These are phyloP conservation scores for Lampropteryx suffumata DNA, from an alignment of 2,888 invertebrate species.

Conservation along the genomic window DNA sequence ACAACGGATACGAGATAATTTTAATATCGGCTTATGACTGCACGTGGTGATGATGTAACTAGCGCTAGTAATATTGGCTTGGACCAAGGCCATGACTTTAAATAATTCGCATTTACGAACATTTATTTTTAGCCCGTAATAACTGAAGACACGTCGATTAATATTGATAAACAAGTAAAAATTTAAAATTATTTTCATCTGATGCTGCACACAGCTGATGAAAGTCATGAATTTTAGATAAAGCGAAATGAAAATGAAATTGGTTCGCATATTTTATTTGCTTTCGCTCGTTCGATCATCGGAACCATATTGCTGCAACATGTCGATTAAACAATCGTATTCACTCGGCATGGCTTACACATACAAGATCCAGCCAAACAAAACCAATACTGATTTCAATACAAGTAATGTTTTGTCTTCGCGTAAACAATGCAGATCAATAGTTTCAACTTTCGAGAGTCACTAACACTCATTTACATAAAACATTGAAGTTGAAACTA, in stretches of 20 bases:
- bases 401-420: constrained; percentile 35
- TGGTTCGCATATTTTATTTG: constrained; percentile 19
- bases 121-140: constrained; percentile 10
- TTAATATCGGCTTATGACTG: constrained; percentile 16
- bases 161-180: constrained; percentile 5
- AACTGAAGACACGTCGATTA: constrained; percentile 12
- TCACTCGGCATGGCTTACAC: constrained; percentile 17
- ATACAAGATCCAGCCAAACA: constrained; percentile 27
- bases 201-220: not conserved
- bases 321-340: constrained; percentile 20
- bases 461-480: constrained; percentile 19
- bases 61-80: constrained; percentile 22
- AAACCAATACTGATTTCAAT: constrained; percentile 22
- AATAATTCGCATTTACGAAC: constrained; percentile 20
- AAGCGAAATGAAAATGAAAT: constrained; percentile 6
- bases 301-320: constrained; percentile 28
- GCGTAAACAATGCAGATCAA: constrained; percentile 32
- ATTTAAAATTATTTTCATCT: constrained; percentile 7
- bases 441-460: constrained; percentile 57
- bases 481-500: constrained; percentile 57
- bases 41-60: constrained; percentile 22
- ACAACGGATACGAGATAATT: not conserved
- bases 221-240: constrained; percentile 13
- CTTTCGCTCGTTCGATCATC: constrained; percentile 24
- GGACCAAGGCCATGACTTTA: constrained; percentile 24